Evolutionary conservation across 2,797 vertebrate genomes (phyloP).

Genomic region (Chiroxiphia lanceolata): DNA sequence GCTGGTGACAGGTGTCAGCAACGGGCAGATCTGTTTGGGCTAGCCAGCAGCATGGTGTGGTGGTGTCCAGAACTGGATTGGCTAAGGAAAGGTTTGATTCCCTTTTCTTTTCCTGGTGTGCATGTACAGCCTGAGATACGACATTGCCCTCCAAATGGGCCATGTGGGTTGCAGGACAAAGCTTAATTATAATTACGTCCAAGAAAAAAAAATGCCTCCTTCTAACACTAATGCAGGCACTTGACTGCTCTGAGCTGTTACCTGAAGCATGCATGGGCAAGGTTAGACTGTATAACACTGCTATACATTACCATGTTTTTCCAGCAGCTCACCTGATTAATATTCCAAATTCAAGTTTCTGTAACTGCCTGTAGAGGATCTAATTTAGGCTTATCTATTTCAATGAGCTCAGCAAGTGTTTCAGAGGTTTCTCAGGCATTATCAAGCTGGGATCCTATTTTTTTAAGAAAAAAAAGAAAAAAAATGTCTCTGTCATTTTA

Average conservation of each 20-base stretch:
- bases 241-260: background rate
- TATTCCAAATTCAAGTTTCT: constrained; percentile 22
- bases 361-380: background rate
- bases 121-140: background rate
- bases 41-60: background rate
- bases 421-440: constrained; percentile 1
- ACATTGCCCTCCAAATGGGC: background rate
- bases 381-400: constrained; percentile 35
- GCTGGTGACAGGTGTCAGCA: background rate
- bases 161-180: background rate
- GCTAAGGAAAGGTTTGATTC: background rate
- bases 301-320: background rate
- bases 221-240: background rate
- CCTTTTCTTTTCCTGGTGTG: background rate
- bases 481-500: background rate
- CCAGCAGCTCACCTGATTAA: background rate
- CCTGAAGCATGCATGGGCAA: background rate
- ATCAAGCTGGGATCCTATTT: constrained; percentile 14
- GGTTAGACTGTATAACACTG: background rate
- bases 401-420: background rate
- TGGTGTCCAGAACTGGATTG: background rate
- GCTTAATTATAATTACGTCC: background rate
- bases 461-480: background rate
- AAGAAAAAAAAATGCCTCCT: background rate
- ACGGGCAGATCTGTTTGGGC: fast-evolving